These are phyloP conservation scores for Pseudomyrmex flavicornis DNA, from an alignment of 1,140 invertebrate species.

Conservation along the genomic window DNA sequence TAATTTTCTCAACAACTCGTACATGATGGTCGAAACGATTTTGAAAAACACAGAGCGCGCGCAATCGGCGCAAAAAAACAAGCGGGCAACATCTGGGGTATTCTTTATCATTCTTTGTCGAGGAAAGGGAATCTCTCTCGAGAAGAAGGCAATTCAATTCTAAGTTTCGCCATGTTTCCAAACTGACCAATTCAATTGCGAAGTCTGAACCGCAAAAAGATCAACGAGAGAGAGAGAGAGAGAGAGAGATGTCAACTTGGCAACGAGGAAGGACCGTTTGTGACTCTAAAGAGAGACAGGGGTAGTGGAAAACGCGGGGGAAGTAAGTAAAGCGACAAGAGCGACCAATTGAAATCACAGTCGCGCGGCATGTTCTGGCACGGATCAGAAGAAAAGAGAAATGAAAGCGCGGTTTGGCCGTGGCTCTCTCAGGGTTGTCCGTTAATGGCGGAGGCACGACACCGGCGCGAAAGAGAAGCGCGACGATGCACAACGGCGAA, in stretches of 20 bases:
- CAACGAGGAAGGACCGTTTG: slow-evolving; percentile 4
- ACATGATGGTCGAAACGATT: neutral
- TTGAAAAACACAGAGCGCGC: neutral
- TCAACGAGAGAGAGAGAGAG: neutral
- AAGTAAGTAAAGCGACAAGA: slow-evolving; percentile 31
- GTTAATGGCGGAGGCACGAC: slow-evolving; percentile 52
- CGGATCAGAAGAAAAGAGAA: slow-evolving; percentile 53
- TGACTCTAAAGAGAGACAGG: slow-evolving; percentile 8
- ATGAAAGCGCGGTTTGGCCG: slow-evolving; percentile 50
- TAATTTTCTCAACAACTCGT: slow-evolving; percentile 2
- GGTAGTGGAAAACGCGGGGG: neutral
- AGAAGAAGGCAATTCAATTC: neutral
- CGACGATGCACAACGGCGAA: slow-evolving; percentile 28
- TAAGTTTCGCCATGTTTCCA: neutral
- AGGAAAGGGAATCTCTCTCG: neutral
- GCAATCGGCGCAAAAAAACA: too few species aligned
- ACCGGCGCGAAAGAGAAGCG: neutral
- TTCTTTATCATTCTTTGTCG: neutral
- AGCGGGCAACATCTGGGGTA: neutral
- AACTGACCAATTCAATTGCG: neutral
- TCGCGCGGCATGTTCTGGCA: slow-evolving; percentile 30
- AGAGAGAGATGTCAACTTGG: slow-evolving; percentile 20
- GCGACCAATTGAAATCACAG: slow-evolving; percentile 49
- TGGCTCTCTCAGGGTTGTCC: slow-evolving; percentile 15
- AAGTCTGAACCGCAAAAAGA: neutral